phyloP scores from a whole-genome alignment of 2,113 vertebrate genomes.

The Lepisosteus oculatus region DNA sequence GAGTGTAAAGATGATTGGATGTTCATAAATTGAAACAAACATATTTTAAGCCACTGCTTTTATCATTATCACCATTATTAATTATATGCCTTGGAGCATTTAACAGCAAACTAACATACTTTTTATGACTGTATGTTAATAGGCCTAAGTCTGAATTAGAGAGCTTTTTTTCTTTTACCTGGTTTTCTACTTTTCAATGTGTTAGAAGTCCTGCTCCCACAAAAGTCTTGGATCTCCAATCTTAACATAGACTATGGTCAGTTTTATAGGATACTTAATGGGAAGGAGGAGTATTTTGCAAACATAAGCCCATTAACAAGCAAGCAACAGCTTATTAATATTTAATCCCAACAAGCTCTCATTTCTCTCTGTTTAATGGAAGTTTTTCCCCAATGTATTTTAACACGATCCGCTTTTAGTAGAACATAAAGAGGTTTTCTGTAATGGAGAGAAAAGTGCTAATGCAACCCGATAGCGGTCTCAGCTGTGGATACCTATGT shows the following conservation, averaged over 20 bases:
- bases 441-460: slow-evolving; percentile 48
- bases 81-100: no score
- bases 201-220: no score
- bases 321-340: slow-evolving; percentile 52
- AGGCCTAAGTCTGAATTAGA: no score
- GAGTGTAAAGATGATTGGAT: no score
- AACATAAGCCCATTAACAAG: slow-evolving; percentile 60
- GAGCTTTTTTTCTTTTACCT: no score
- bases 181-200: no score
- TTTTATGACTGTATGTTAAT: no score
- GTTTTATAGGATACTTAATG: slow-evolving; percentile 5
- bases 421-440: slow-evolving; percentile 52
- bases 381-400: slow-evolving; percentile 51
- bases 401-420: slow-evolving; percentile 50
- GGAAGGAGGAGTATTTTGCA: slow-evolving; percentile 50
- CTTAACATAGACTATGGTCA: background rate
- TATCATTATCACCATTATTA: no score
- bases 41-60: no score
- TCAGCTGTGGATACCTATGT: slow-evolving; percentile 19
- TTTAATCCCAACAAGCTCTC: slow-evolving; percentile 58
- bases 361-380: slow-evolving; percentile 58
- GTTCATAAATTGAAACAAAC: no score
- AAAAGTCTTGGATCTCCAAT: no score
- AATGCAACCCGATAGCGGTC: slow-evolving; percentile 16
- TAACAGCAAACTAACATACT: no score